phyloP scores from a whole-genome alignment of 2,113 vertebrate species.

The Globicephala melas region DNA sequence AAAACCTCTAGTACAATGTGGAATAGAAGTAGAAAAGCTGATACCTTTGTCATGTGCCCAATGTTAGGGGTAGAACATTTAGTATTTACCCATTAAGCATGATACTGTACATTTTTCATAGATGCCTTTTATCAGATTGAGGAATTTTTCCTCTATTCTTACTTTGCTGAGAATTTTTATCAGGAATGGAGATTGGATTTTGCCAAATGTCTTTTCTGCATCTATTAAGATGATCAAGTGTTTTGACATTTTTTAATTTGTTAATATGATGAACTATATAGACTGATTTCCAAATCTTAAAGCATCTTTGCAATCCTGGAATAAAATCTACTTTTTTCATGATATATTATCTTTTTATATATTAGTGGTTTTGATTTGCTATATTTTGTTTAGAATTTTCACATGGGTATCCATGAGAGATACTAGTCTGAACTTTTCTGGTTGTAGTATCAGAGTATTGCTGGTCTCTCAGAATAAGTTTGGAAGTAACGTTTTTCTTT shows the following conservation, averaged over 20 bases:
- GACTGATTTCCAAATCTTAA: not conserved
- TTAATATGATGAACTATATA: not conserved
- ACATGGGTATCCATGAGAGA: not conserved
- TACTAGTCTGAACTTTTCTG: not conserved
- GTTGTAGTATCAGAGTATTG: not conserved
- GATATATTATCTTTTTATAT: not conserved
- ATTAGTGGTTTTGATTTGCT: not conserved
- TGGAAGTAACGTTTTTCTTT: not conserved
- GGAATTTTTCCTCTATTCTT: not conserved
- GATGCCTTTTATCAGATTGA: not conserved
- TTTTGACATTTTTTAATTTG: not conserved
- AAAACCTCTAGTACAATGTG: not conserved
- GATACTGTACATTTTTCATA: not conserved
- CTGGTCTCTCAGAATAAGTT: not conserved
- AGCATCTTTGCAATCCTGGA: not conserved
- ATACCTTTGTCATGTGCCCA: not conserved
- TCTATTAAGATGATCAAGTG: not conserved
- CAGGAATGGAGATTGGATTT: not conserved
- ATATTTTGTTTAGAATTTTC: not conserved
- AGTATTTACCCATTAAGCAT: not conserved
- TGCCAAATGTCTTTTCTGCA: not conserved
- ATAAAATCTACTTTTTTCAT: not conserved
- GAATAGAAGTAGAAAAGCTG: not conserved
- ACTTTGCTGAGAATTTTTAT: not conserved
- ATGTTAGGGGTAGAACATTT: not conserved